Conservation (phyloP, 1,140 invertebrate genomes). For the Drosophila pruinosa region DNA sequence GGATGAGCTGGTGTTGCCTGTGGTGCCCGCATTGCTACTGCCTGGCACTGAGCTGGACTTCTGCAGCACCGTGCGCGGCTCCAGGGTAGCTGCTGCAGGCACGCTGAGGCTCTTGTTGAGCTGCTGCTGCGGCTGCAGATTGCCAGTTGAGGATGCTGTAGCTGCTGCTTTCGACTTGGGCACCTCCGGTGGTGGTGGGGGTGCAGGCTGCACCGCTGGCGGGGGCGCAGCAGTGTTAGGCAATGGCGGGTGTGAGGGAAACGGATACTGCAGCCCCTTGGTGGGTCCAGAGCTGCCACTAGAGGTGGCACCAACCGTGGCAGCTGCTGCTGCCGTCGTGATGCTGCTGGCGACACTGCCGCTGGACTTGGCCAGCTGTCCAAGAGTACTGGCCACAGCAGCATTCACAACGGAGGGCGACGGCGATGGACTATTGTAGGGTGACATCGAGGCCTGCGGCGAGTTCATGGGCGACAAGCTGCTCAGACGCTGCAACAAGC, state of each 20-base stretch:
- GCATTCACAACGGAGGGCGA: conserved; percentile 64
- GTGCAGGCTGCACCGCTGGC: conserved; percentile 66
- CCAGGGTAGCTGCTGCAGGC: conserved; percentile 29
- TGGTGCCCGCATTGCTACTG: conserved; percentile 82
- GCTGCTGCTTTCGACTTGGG: conserved; percentile 16
- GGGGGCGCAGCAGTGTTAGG: conserved; percentile 82
- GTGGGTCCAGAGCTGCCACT: conserved; percentile 33
- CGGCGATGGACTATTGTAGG: conserved; percentile 77
- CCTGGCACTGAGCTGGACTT: conserved; percentile 83
- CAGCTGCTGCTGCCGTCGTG: conserved; percentile 14
- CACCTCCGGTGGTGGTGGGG: conserved; percentile 58
- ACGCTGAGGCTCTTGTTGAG: conserved; percentile 74
- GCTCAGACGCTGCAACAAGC: conserved; percentile 68
- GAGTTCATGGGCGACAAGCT: conserved; percentile 82
- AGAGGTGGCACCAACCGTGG: conserved; percentile 7
- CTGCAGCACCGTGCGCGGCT: conserved; percentile 61
- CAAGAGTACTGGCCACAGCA: background rate
- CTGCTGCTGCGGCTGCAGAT: conserved; percentile 7
- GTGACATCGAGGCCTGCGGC: conserved; percentile 79
- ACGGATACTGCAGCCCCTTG: conserved; percentile 91
- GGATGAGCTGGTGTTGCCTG: conserved; percentile 17
- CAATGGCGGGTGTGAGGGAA: conserved; percentile 89
- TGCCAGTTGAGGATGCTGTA: background rate
- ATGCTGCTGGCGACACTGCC: background rate
- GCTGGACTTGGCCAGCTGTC: conserved; percentile 21